A percentile compares a stretch with the other conserved stretches of the same genome.
Conservation (phyloP, 2,113 vertebrate genomes). For the Oostethus manadensis region DNA sequence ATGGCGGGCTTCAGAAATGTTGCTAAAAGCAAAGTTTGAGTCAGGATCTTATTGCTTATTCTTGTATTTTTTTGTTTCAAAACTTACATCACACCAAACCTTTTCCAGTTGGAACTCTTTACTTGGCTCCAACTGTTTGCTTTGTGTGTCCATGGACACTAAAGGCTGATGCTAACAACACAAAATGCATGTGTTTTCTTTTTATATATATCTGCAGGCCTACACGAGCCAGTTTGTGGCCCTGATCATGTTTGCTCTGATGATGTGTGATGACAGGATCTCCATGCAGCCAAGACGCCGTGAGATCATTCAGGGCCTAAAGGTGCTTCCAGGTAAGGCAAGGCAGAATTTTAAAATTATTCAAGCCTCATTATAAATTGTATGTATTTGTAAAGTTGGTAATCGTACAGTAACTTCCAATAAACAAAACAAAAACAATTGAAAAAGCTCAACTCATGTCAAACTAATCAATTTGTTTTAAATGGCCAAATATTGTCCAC, state of each 20-base stretch:
- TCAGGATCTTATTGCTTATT: conserved; percentile 10
- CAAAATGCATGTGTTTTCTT: not conserved
- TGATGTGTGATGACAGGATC: conserved; percentile 97
- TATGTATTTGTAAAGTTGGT: too few relatives aligned
- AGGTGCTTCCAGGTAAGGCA: conserved; percentile 83
- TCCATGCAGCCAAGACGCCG: conserved; percentile 93
- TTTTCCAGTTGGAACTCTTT: not conserved
- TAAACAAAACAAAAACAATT: too few relatives aligned
- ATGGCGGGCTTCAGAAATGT: conserved; percentile 1
- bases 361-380: not conserved
- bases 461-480: too few relatives aligned
- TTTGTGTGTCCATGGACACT: not conserved
- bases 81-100: not conserved
- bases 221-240: conserved; percentile 98
- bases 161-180: not conserved
- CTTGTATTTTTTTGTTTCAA: conserved; percentile 2
- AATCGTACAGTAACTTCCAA: too few relatives aligned
- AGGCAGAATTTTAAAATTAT: not conserved
- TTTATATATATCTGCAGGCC: conserved; percentile 69
- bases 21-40: conserved; percentile 5
- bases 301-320: conserved; percentile 90
- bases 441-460: too few relatives aligned
- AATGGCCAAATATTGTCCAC: too few relatives aligned
- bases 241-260: conserved; percentile 93
- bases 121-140: not conserved